Evolutionary conservation across 1,140 invertebrate species (phyloP).

Genomic region (Drosophila erecta): DNA sequence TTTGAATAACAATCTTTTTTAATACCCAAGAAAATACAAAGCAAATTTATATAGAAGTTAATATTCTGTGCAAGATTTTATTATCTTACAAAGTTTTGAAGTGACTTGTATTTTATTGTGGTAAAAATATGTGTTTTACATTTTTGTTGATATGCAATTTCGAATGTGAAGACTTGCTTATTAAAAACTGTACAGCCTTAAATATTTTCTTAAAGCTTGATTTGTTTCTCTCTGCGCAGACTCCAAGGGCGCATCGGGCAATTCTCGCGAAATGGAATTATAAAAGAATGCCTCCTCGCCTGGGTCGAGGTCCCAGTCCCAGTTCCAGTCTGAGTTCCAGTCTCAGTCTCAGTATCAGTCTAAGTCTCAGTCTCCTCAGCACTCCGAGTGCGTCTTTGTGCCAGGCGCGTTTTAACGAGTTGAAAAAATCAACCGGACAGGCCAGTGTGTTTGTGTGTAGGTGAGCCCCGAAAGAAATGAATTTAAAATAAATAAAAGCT

Average conservation of each 20-base stretch:
- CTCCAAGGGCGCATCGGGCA: slow-evolving; percentile 79
- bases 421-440: slow-evolving; percentile 62
- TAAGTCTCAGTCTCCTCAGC: not conserved
- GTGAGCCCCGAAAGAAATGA: slow-evolving; percentile 67
- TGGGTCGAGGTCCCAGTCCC: slow-evolving; percentile 33
- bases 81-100: no score
- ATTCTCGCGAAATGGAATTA: slow-evolving; percentile 84
- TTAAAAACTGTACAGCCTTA: not conserved
- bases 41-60: no score
- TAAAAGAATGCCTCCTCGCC: slow-evolving; percentile 80
- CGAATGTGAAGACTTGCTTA: not conserved
- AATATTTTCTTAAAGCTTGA: not conserved
- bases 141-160: not conserved
- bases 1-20: no score
- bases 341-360: not conserved
- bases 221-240: slow-evolving; percentile 27
- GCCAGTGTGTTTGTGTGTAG: slow-evolving; percentile 46
- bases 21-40: no score
- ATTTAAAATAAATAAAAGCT: slow-evolving; percentile 81
- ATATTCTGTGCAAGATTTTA: no score
- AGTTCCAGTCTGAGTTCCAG: not conserved
- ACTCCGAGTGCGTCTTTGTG: slow-evolving; percentile 5
- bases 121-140: not conserved
- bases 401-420: slow-evolving; percentile 78
- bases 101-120: no score